phyloP scores from a whole-genome alignment of 2,888 invertebrate genomes.

The Craniophora ligustri region DNA sequence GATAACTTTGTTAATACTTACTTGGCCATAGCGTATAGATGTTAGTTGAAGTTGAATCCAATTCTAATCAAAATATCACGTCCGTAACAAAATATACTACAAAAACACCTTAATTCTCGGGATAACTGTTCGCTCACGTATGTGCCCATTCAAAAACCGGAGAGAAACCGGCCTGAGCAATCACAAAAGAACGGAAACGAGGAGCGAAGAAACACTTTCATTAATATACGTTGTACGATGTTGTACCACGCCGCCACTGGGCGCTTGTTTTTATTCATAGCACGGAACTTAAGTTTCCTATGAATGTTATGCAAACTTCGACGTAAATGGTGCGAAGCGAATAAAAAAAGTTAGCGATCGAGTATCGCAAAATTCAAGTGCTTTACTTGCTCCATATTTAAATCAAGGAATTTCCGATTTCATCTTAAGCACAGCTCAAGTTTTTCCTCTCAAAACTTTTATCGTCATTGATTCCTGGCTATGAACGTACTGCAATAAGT shows the following conservation, averaged over 20 bases:
- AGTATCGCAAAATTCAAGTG: constrained; percentile 44
- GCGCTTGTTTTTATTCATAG: constrained; percentile 61
- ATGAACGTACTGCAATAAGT: constrained; percentile 16
- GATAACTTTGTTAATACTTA: constrained; percentile 5
- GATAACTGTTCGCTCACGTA: constrained; percentile 77
- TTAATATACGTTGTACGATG: constrained; percentile 77
- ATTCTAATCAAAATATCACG: constrained; percentile 53
- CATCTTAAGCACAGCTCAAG: constrained; percentile 32
- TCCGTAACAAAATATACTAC: constrained; percentile 55
- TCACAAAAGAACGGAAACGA: constrained; percentile 80
- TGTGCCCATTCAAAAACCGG: constrained; percentile 73
- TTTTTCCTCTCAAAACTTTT: constrained; percentile 45
- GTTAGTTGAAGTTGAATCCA: no score
- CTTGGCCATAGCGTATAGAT: neutral
- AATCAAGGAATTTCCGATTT: constrained; percentile 47
- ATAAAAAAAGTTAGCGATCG: constrained; percentile 53
- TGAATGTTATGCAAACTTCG: constrained; percentile 51
- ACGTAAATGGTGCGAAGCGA: constrained; percentile 53
- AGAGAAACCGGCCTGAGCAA: constrained; percentile 70
- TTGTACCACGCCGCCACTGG: constrained; percentile 48
- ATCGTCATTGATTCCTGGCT: constrained; percentile 37
- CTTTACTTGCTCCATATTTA: constrained; percentile 45
- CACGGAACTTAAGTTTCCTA: constrained; percentile 58
- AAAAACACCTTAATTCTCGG: constrained; percentile 72
- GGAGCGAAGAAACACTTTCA: constrained; percentile 78